These are phyloP conservation scores for Caenorhabditis brenneri DNA, from an alignment of 1,140 invertebrate species.

Conservation along the genomic window DNA sequence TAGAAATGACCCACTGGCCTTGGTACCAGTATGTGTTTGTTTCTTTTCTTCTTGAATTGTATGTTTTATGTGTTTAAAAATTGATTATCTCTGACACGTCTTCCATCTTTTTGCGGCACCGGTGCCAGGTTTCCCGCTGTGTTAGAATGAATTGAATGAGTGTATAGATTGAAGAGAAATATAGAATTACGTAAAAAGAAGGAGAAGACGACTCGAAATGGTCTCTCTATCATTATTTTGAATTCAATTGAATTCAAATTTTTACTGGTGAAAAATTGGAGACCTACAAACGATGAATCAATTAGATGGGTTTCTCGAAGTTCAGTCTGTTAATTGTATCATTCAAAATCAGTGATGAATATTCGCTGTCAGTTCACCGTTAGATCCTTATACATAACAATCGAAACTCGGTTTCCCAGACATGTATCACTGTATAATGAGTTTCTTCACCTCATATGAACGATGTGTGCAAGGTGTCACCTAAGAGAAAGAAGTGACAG, in stretches of 20 bases:
- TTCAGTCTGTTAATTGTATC: too few relatives aligned
- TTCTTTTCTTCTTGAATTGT: neutral
- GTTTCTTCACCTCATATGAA: too few relatives aligned
- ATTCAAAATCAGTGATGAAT: too few relatives aligned
- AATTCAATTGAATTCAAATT: constrained; percentile 28
- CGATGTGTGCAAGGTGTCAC: too few relatives aligned
- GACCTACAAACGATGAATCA: neutral
- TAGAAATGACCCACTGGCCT: constrained; percentile 33
- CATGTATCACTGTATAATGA: too few relatives aligned
- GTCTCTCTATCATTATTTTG: constrained; percentile 36
- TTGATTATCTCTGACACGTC: constrained; percentile 39
- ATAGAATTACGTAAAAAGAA: neutral
- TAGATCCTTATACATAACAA: too few relatives aligned
- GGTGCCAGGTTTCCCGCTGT: constrained; percentile 22
- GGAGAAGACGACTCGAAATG: neutral
- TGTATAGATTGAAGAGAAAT: neutral
- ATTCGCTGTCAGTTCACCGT: too few relatives aligned
- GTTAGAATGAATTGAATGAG: neutral
- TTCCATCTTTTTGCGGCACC: neutral
- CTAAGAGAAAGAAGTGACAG: too few relatives aligned
- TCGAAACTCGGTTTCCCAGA: too few relatives aligned
- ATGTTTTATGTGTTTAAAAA: constrained; percentile 39
- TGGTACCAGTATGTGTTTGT: constrained; percentile 15
- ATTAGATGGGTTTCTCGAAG: too few relatives aligned
- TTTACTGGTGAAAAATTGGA: neutral